These are phyloP conservation scores for Drosophila lowei DNA, from an alignment of 1,140 invertebrate species.

Conservation along the genomic window DNA sequence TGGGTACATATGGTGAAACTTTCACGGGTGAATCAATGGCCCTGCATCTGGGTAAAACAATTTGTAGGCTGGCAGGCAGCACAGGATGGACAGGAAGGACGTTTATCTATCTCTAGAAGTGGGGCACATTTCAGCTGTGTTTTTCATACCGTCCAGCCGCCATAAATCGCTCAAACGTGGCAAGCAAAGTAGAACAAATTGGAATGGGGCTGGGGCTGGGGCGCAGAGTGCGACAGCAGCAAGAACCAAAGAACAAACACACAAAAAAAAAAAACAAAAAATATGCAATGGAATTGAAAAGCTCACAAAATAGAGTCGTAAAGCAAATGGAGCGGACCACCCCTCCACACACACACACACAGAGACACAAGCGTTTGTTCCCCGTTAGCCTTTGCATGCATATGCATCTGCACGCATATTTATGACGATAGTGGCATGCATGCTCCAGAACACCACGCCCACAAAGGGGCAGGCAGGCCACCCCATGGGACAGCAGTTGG, in stretches of 20 bases:
- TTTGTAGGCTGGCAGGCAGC: conserved; percentile 44
- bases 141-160: conserved; percentile 44
- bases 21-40: conserved; percentile 25
- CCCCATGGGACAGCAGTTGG: background rate
- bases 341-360: conserved; percentile 5
- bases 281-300: conserved; percentile 63
- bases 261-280: conserved; percentile 35
- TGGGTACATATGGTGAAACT: conserved; percentile 15
- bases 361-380: conserved; percentile 2
- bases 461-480: conserved; percentile 2
- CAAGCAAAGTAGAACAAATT: conserved; percentile 75
- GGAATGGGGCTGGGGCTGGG: conserved; percentile 31
- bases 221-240: background rate
- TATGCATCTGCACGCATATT: conserved; percentile 69
- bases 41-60: conserved; percentile 43
- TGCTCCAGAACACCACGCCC: conserved; percentile 30
- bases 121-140: conserved; percentile 30
- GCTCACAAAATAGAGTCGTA: conserved; percentile 74
- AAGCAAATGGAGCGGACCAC: conserved; percentile 63
- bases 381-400: conserved; percentile 43
- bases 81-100: conserved; percentile 12
- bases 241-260: conserved; percentile 23
- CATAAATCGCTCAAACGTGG: conserved; percentile 77
- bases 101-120: conserved; percentile 58
- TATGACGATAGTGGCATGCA: conserved; percentile 44